Conservation (phyloP, 2,888 invertebrate species). For the Aporophyla lueneburgensis region DNA sequence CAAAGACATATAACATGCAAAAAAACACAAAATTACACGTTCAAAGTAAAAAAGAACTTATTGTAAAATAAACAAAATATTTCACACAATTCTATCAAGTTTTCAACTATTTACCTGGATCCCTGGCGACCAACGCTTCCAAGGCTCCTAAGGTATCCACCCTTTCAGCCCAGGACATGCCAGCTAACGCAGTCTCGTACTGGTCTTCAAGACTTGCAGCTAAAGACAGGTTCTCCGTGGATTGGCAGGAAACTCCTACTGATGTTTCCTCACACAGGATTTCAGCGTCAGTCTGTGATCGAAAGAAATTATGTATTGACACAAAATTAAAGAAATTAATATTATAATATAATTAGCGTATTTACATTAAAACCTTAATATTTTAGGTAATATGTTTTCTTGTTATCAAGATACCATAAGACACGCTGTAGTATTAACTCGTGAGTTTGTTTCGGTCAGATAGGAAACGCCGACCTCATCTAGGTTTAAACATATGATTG, state of each 20-base stretch:
- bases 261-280: constrained; percentile 87
- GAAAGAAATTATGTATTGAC: background rate
- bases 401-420: no score
- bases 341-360: background rate
- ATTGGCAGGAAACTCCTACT: constrained; percentile 60
- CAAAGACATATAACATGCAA: no score
- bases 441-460: no score
- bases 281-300: constrained; percentile 92
- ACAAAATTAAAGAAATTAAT: background rate
- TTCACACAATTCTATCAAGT: no score
- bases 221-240: constrained; percentile 73
- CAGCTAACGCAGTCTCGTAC: constrained; percentile 93
- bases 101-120: constrained; percentile 92
- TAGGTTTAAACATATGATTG: no score
- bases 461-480: no score
- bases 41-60: no score
- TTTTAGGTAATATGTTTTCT: background rate
- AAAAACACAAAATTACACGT: no score
- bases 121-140: constrained; percentile 95
- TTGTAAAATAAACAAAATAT: no score
- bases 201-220: constrained; percentile 91
- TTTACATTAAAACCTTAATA: background rate
- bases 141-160: constrained; percentile 95
- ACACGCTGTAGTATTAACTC: no score
- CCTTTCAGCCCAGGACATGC: constrained; percentile 96